A percentile compares a stretch with the other conserved stretches of the same genome.
These are phyloP conservation scores for Hemicrepidius hirtus DNA, from an alignment of 2,888 invertebrate species.

Conservation along the genomic window DNA sequence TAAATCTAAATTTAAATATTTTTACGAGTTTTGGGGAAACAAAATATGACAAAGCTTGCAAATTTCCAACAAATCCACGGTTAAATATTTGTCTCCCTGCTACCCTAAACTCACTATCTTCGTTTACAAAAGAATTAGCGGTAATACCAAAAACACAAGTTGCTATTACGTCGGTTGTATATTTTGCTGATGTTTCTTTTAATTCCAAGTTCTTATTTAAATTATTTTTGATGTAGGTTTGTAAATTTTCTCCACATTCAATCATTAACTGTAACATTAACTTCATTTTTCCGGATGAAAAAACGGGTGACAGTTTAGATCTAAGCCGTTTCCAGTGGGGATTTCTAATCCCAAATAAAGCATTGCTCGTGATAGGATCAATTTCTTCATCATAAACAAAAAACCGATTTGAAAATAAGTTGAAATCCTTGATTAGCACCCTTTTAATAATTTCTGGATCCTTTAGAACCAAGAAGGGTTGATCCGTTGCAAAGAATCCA, in stretches of 20 bases:
- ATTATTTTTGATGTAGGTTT: slow-evolving; percentile 65
- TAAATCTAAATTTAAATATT: slow-evolving; percentile 60
- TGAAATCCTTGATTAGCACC: slow-evolving; percentile 71
- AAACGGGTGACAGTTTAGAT: slow-evolving; percentile 72
- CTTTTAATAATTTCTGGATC: slow-evolving; percentile 71
- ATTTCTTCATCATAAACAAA: slow-evolving; percentile 68
- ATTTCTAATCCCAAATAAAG: slow-evolving; percentile 70
- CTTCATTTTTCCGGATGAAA: slow-evolving; percentile 74
- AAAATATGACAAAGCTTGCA: slow-evolving; percentile 61
- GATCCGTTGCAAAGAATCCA: slow-evolving; percentile 65
- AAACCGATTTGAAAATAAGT: slow-evolving; percentile 70
- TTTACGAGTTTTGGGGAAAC: slow-evolving; percentile 59
- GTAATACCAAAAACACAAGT: slow-evolving; percentile 71
- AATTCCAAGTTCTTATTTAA: slow-evolving; percentile 62
- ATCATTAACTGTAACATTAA: slow-evolving; percentile 71
- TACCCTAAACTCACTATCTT: slow-evolving; percentile 67
- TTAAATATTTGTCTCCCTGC: slow-evolving; percentile 65
- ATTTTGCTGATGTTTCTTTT: slow-evolving; percentile 68
- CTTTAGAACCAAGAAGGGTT: slow-evolving; percentile 67
- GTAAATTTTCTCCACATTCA: slow-evolving; percentile 66
- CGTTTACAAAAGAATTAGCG: slow-evolving; percentile 67
- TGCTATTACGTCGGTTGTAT: slow-evolving; percentile 71
- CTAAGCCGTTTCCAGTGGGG: slow-evolving; percentile 74
- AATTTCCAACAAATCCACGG: slow-evolving; percentile 58
- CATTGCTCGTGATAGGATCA: slow-evolving; percentile 69